Conservation (phyloP, 2,888 invertebrate species). For the Lobophora halterata region DNA sequence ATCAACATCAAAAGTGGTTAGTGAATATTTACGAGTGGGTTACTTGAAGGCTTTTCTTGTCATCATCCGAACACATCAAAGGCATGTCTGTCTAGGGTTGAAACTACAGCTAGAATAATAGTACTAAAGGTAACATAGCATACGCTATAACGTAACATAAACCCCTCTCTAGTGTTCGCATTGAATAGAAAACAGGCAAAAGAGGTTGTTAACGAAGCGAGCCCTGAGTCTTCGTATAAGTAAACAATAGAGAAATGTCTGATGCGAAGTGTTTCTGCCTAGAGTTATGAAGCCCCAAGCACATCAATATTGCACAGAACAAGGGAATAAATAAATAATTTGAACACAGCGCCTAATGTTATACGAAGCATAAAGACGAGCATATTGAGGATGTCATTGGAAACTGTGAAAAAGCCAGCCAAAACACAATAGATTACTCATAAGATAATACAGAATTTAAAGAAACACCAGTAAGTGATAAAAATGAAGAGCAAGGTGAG, state of each 20-base stretch:
- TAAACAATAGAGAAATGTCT: neutral
- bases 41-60: slow-evolving; percentile 9
- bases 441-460: no score
- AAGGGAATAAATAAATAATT: no score
- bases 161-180: slow-evolving; percentile 2
- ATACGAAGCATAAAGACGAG: no score
- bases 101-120: slow-evolving; percentile 2
- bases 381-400: no score
- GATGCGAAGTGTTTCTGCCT: neutral
- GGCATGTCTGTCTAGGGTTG: slow-evolving; percentile 12
- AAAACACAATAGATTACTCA: no score
- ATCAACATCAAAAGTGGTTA: slow-evolving; percentile 11
- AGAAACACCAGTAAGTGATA: no score
- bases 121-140: no score
- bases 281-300: neutral
- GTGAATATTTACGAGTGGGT: slow-evolving; percentile 20
- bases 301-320: neutral
- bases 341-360: no score
- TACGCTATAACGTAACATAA: no score
- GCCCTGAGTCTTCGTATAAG: neutral
- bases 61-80: slow-evolving; percentile 19
- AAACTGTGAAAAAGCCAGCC: no score
- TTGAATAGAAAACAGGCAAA: slow-evolving; percentile 6
- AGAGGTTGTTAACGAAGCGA: neutral
- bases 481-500: no score